phyloP scores from a whole-genome alignment of 2,888 invertebrate species.

The Flabesymbios commensalis region DNA sequence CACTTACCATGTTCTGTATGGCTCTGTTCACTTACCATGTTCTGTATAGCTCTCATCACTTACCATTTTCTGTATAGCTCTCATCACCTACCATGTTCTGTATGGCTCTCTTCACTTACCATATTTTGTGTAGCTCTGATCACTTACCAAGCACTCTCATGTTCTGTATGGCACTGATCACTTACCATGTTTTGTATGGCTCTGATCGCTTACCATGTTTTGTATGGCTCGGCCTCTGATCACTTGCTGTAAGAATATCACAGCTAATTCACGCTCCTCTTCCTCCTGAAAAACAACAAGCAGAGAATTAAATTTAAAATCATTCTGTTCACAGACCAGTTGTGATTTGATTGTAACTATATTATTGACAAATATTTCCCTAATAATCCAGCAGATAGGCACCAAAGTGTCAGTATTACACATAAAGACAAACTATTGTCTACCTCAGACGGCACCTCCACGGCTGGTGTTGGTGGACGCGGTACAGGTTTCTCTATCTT shows the following conservation, averaged over 20 bases:
- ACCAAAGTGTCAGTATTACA: neutral
- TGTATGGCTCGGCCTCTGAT: constrained; percentile 76
- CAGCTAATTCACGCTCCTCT: constrained; percentile 66
- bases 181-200: too few relatives aligned
- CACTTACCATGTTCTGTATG: too few relatives aligned
- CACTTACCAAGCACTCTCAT: too few relatives aligned
- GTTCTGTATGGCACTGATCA: too few relatives aligned
- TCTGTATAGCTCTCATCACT: too few relatives aligned
- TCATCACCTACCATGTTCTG: too few relatives aligned
- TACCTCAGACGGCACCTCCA: constrained; percentile 55
- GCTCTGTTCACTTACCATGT: too few relatives aligned
- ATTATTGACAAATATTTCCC: too few relatives aligned
- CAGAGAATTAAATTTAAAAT: neutral
- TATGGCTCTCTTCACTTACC: too few relatives aligned
- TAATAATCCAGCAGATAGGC: too few relatives aligned
- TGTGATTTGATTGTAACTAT: neutral
- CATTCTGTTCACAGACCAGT: neutral
- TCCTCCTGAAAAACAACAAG: constrained; percentile 45
- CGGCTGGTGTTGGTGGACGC: constrained; percentile 60
- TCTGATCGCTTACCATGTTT: constrained; percentile 70
- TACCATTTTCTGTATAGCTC: too few relatives aligned
- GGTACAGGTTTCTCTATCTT: constrained; percentile 62
- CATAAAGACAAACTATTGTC: constrained; percentile 4
- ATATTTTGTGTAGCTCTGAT: too few relatives aligned
- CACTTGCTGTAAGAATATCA: constrained; percentile 70